Evolutionary conservation across 2,797 vertebrate genomes (phyloP).

Genomic region (Xiphophorus birchmanni): DNA sequence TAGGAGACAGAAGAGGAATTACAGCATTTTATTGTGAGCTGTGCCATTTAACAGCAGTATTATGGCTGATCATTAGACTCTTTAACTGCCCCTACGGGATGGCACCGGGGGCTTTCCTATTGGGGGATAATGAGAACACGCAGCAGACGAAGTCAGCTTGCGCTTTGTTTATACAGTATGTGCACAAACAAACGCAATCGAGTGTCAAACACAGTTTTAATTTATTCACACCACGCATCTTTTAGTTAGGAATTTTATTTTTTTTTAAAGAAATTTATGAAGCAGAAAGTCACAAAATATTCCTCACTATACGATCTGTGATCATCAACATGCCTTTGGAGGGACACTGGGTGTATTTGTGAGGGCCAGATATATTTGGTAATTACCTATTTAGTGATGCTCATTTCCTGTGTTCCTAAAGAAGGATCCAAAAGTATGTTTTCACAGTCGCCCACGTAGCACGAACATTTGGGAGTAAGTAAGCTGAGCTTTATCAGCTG

Average conservation of each 20-base stretch:
- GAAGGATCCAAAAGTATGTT: constrained; percentile 41
- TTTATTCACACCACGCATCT: constrained; percentile 45
- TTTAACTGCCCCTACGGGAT: constrained; percentile 75
- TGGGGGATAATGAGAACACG: constrained; percentile 75
- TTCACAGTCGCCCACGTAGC: constrained; percentile 42
- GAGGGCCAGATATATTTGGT: constrained; percentile 11
- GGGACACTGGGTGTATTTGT: constrained; percentile 4
- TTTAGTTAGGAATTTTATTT: constrained; percentile 49
- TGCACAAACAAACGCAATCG: constrained; percentile 43
- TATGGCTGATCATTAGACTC: constrained; percentile 82
- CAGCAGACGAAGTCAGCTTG: constrained; percentile 64
- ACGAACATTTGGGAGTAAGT: background rate
- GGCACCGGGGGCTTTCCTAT: constrained; percentile 54
- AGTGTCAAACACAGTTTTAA: constrained; percentile 37
- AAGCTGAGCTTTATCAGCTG: constrained; percentile 61
- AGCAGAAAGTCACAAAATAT: constrained; percentile 60
- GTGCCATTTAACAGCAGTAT: constrained; percentile 80
- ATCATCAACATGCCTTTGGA: constrained; percentile 30
- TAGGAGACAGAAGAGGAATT: constrained; percentile 80
- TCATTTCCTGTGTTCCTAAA: constrained; percentile 34
- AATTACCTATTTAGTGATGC: constrained; percentile 30
- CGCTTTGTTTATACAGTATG: constrained; percentile 41
- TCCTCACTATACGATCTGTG: constrained; percentile 60
- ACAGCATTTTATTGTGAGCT: constrained; percentile 78
- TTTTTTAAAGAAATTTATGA: constrained; percentile 34